These are phyloP conservation scores for Pollenia angustigena DNA, from an alignment of 2,888 invertebrate species.

Conservation along the genomic window DNA sequence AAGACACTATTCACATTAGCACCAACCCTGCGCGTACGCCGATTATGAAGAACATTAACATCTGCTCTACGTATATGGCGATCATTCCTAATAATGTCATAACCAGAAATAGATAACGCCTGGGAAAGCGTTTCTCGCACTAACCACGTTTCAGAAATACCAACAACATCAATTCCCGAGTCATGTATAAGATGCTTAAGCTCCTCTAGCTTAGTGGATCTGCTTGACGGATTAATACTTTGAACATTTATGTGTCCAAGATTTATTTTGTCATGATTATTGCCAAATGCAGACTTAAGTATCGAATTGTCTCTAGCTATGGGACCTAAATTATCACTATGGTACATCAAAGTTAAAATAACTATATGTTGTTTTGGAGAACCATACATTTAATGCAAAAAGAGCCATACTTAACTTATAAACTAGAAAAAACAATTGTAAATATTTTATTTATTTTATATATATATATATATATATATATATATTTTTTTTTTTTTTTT, in stretches of 20 bases:
- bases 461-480: too few species aligned
- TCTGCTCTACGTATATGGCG: neutral
- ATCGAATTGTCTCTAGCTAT: neutral
- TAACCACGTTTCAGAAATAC: neutral
- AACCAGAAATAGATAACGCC: neutral
- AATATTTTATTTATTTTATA: neutral
- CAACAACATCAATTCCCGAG: neutral
- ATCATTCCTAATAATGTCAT: constrained; percentile 12
- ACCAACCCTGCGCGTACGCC: too few species aligned
- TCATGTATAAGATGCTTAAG: neutral
- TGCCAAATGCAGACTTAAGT: too few species aligned
- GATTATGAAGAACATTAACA: neutral
- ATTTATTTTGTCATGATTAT: neutral
- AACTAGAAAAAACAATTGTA: neutral
- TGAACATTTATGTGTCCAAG: constrained; percentile 16
- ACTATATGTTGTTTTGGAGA: neutral
- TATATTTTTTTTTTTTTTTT: too few species aligned
- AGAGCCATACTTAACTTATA: neutral
- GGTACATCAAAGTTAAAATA: neutral
- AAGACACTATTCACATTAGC: too few species aligned
- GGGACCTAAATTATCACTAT: neutral
- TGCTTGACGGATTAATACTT: constrained; percentile 1
- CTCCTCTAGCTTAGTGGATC: constrained; percentile 15
- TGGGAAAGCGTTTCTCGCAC: neutral
- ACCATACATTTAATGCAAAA: neutral